Base-by-base conservation (phyloP, 2,888 invertebrate genomes). In the Ophioninae sp. region DNA sequence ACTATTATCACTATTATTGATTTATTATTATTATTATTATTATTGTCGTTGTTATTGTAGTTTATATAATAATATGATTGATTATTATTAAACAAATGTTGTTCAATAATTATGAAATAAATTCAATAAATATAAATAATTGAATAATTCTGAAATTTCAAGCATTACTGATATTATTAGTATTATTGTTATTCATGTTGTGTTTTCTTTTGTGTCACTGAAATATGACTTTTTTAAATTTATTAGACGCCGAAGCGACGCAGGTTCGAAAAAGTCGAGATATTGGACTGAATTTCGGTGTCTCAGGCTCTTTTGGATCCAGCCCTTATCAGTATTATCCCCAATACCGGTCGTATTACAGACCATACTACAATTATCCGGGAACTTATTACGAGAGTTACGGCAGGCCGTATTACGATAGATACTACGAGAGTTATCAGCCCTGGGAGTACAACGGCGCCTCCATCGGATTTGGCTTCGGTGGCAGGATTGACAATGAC, bases 381-480 rank as follows among this genome's bases (percentile, higher is more conserved):
- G 13, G 17, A 10, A 3, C 10, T 51, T 51, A 51, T 51, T 51
- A 51, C 51, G 59, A 30, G 10, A 17, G n/a, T 6, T 58, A 58
- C n/a, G 58, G 37, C 1, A 10, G 69, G n/a, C 58, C 51, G 13
- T 8, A 22, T 5, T 56, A 68, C 23, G 9, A 20, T 44, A 17
- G 51, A 68, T 51, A 68, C 44, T 13, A 22, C 2, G 67, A 17
- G 17, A 17, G 41, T 23, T 23, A 13, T 7, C 6, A 3, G 10
- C 2, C 20, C 59, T 9, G 17, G 51, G 68, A 23, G 2, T 56
- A 56, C 23, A 68, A 51, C 23, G 41, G 44, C 20, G 68, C 44
- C 20, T 41, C 65, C 20, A 41, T 67, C 22, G 68, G 68, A 22
- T 23, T 68, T 51, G 68, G 51, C 23, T 1, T 44, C 20, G 68